A percentile compares a stretch with the other conserved stretches of the same genome.
Conservation (phyloP, 1,140 invertebrate species). For the Drosophila persimilis region DNA sequence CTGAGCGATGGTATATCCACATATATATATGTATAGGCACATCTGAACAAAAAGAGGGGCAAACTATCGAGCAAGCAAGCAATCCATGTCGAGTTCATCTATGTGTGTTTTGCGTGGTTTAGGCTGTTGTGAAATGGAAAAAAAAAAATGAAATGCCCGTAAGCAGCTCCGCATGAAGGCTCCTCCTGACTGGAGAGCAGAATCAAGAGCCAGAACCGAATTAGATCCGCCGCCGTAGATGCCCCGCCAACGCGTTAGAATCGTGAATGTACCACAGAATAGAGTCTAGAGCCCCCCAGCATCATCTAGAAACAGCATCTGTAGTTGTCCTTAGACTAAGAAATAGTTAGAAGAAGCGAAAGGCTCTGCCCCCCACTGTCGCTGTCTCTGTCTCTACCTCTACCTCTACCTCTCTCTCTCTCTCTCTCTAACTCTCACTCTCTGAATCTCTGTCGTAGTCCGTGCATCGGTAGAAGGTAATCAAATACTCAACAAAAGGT, state of each 20-base stretch:
- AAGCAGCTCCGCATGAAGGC: slow-evolving; percentile 27
- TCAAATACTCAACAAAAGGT: background rate
- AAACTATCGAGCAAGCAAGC: slow-evolving; percentile 46
- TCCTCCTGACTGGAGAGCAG: slow-evolving; percentile 9
- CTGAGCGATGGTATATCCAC: slow-evolving; percentile 36
- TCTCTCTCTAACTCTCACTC: slow-evolving; percentile 1
- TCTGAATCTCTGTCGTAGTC: slow-evolving; percentile 25
- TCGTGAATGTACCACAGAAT: slow-evolving; percentile 6
- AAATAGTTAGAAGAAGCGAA: slow-evolving; percentile 10
- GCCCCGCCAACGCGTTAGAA: slow-evolving; percentile 43
- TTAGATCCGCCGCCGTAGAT: slow-evolving; percentile 23
- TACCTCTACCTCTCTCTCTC: slow-evolving; percentile 6
- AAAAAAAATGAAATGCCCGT: slow-evolving; percentile 14
- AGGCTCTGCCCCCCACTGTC: slow-evolving; percentile 18
- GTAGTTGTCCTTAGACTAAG: slow-evolving; percentile 49
- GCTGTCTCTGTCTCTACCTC: slow-evolving; percentile 13
- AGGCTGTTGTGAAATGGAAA: slow-evolving; percentile 79
- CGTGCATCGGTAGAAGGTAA: slow-evolving; percentile 15
- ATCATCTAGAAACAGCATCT: slow-evolving; percentile 25
- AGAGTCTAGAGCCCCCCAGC: slow-evolving; percentile 42
- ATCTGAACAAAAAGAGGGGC: slow-evolving; percentile 32
- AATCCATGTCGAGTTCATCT: slow-evolving; percentile 83
- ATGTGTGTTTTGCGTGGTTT: slow-evolving; percentile 83
- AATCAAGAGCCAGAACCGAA: slow-evolving; percentile 29
- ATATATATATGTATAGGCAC: slow-evolving; percentile 40